Percentiles rank a stretch among this genome's conserved stretches.
Evolutionary conservation across 2,888 invertebrate genomes (phyloP).

Genomic region (Erebia palarica): DNA sequence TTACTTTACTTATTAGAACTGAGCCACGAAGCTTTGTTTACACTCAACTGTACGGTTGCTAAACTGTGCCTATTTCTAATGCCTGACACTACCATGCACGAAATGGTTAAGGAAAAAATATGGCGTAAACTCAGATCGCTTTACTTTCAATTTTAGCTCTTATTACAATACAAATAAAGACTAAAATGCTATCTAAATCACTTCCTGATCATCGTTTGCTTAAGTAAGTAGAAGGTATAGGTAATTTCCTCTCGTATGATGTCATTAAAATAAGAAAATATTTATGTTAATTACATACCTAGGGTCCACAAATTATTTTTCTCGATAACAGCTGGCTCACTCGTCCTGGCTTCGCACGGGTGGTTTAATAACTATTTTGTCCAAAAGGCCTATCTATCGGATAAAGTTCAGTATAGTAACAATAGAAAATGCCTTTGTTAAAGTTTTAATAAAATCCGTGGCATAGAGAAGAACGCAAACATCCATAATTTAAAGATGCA

Average conservation of each 20-base stretch:
- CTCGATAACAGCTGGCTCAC: background rate
- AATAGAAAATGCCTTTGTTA: too few relatives aligned
- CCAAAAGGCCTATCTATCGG: background rate
- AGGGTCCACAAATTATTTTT: background rate
- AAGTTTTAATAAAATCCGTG: too few relatives aligned
- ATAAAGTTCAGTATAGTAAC: too few relatives aligned
- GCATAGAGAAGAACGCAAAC: too few relatives aligned
- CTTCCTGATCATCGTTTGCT: background rate
- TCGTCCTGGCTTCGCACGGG: background rate
- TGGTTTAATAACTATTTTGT: background rate
- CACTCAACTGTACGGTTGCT: background rate
- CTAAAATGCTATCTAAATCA: background rate
- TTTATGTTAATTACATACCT: background rate
- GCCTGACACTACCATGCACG: constrained; percentile 22
- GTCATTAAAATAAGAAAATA: background rate
- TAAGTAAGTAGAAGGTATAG: background rate
- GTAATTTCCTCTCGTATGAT: background rate
- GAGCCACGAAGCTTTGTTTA: too few relatives aligned
- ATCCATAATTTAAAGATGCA: too few relatives aligned
- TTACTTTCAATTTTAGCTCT: background rate
- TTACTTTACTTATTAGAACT: too few relatives aligned
- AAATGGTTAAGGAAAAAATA: constrained; percentile 14
- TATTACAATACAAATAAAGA: background rate
- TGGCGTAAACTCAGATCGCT: constrained; percentile 4
- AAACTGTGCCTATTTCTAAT: constrained; percentile 7